Base-by-base conservation (phyloP, 1,140 invertebrate genomes). In the Phortica variegata region DNA sequence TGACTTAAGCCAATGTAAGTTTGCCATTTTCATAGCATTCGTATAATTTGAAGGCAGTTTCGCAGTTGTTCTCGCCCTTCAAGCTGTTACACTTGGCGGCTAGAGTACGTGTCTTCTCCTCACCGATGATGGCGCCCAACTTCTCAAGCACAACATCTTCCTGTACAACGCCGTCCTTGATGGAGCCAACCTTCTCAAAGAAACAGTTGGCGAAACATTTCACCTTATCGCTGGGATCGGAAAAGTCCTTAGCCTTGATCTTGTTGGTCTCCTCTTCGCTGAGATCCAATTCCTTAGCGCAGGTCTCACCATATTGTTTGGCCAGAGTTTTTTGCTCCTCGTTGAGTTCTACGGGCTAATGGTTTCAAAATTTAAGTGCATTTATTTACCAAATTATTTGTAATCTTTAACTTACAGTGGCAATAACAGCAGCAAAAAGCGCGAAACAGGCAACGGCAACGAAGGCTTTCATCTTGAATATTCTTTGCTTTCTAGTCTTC, bases 151-250 rank as follows among this genome's bases (percentile, higher is more conserved):
- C 65, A 12, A 65, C 57, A 12, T 45, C 37, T 10, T 40, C 18
- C 21, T 40, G 38, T n/a, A 40, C 8, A 5, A 47, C 43, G 6
- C 46, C 55, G 21, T 57, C 52, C 65, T 68, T 68, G 4, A 68
- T 17, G 8, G 54, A 65, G 40, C 63, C 63, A 1, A 53, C 32
- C 46, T 65, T 60, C 37, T 68, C 63, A 37, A 65, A 69, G 58
- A 68, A 69, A 39, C 63, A 68, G 53, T 68, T 68, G 54, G 58
- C 60, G 39, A 68, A 68, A 47, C 63, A 68, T 37, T 69, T 69
- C 19, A 68, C 61, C 26, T 69, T 65, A 47, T 69, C 65, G n/a
- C 39, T 68, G 43, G 65, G 65, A 7, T 58, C 42, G 23, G 48
- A 58, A 33, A 65, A 65, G 34, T 68, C 57, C 54, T 54, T 65